Percentiles rank a stretch among this genome's conserved stretches.
These are phyloP conservation scores for Manacus vitellinus DNA, from an alignment of 2,113 vertebrate species.

Conservation along the genomic window DNA sequence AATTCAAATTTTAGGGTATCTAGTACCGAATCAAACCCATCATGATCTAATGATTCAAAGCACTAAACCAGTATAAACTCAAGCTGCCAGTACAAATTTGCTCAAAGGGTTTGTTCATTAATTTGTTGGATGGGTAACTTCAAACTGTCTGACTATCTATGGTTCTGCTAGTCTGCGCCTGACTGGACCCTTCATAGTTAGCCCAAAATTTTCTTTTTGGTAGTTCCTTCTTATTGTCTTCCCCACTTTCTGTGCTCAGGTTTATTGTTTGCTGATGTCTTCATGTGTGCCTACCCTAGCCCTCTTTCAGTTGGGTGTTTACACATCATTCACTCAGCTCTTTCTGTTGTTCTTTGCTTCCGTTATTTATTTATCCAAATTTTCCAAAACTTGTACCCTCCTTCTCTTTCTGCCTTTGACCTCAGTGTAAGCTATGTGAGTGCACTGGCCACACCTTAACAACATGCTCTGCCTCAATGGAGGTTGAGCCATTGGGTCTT, in stretches of 20 bases:
- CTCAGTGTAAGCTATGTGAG: neutral
- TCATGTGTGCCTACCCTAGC: neutral
- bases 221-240: neutral
- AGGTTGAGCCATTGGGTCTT: neutral
- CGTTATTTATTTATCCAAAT: neutral
- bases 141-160: neutral
- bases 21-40: neutral
- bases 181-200: neutral
- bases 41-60: neutral
- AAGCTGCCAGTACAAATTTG: neutral
- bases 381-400: neutral
- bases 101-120: neutral
- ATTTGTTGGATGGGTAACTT: neutral
- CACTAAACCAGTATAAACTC: neutral
- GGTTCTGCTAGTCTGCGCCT: neutral
- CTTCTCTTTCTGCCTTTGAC: neutral
- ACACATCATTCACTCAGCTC: neutral
- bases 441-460: neutral
- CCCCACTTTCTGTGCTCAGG: neutral
- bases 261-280: neutral
- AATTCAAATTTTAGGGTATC: neutral
- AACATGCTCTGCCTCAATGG: neutral
- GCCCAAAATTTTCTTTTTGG: neutral
- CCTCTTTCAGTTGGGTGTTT: neutral
- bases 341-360: neutral